Base-by-base conservation (phyloP, 2,888 invertebrate genomes). In the Papilio gigon region DNA sequence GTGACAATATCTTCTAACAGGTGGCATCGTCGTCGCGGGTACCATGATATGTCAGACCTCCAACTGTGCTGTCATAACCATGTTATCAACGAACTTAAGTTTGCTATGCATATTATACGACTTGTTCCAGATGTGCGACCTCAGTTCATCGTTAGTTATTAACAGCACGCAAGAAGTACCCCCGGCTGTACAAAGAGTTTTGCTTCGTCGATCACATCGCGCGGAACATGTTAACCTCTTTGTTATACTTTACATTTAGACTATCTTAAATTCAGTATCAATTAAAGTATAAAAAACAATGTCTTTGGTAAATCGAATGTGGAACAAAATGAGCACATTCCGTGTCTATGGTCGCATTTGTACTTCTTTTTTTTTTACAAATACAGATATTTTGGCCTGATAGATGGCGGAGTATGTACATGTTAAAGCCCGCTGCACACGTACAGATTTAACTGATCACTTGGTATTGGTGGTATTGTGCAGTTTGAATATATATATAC, bases 111-210 rank as follows among this genome's bases (percentile, higher is more conserved):
- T 47, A 2, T 11, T 3, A 22, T 40, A 2, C 14, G 12, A 37
- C 5, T 40, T 14, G 14, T 14, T 25, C 25, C 27, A 27, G 27
- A n/a, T 2, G 2, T n/a, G 8, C 53, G 53, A 27, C 53, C 53
- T 53, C 11, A 53, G 14, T 27, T 53, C 53, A 53, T 27, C 53
- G 27, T 53, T 53, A 25, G 27, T 59, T 22, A 58, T 58, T 58
- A 59, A 37, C 22, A 20, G 22, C 59, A 59, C 37, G 59, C 59
- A 59, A 59, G 20, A 59, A 35, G 14, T 59, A 59, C 25, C 25
- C 37, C 22, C 1, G 6, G 1, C 6, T 25, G 25, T 37, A 37
- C 37, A 35, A 40, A 40, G 37, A 20, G 59, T 59, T 22, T 59
- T 40, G 37, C 37, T 37, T 37, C 59, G 22, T 37, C 59, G 59